phyloP scores from a whole-genome alignment of 2,888 invertebrate genomes.

The Tillus elongatus region DNA sequence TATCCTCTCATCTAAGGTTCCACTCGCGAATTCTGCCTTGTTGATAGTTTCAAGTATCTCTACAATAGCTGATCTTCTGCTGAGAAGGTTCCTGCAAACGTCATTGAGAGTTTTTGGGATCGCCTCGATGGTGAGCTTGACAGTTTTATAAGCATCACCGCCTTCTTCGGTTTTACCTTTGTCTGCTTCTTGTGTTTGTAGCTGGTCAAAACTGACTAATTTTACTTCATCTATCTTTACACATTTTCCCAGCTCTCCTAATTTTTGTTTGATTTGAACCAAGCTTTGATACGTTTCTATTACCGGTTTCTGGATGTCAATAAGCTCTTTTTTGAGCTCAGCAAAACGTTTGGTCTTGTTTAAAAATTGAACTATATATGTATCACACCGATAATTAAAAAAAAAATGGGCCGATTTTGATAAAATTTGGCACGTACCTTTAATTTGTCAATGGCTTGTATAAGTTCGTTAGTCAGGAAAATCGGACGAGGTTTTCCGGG shows the following conservation, averaged over 20 bases:
- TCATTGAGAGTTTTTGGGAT: constrained; percentile 32
- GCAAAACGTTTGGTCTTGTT: constrained; percentile 35
- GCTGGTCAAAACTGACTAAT: constrained; percentile 18
- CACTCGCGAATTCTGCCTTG: constrained; percentile 26
- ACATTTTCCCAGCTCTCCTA: constrained; percentile 33
- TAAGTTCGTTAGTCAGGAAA: too few relatives aligned
- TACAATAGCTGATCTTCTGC: constrained; percentile 28
- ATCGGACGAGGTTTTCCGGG: too few relatives aligned
- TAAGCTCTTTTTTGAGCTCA: constrained; percentile 31
- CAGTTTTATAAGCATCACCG: constrained; percentile 9
- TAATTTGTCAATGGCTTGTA: too few relatives aligned
- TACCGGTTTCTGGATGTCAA: constrained; percentile 34
- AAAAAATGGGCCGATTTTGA: too few relatives aligned
- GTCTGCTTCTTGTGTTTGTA: constrained; percentile 12
- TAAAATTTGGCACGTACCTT: too few relatives aligned
- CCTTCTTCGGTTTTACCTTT: constrained; percentile 8
- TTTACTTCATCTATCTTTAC: constrained; percentile 32
- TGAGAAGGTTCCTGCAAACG: constrained; percentile 32
- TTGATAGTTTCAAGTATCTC: constrained; percentile 30
- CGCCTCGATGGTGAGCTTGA: constrained; percentile 30
- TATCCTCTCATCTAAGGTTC: constrained; percentile 26
- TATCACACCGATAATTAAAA: too few relatives aligned
- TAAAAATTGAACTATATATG: constrained; percentile 35
- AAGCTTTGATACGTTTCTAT: constrained; percentile 34
- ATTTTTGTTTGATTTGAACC: constrained; percentile 32